Base-by-base conservation (phyloP, 1,140 invertebrate species). In the Notospermus geniculatus region DNA sequence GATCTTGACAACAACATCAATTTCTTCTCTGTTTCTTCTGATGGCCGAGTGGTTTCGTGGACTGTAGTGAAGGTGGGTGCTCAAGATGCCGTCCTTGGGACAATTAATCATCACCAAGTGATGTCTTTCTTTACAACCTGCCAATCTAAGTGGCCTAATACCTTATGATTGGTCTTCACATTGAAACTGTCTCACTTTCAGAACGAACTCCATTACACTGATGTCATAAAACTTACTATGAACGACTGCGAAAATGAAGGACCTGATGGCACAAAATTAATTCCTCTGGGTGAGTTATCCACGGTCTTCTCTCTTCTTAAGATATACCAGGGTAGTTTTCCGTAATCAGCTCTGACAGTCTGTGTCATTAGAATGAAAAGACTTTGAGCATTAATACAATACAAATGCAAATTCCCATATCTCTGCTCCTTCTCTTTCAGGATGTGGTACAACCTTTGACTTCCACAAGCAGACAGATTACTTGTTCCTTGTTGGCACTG, bases 401-500 rank as follows among this genome's bases (percentile, higher is more conserved):
- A 46, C 43, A 46, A 9, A 1, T 46, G 43, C 4, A 46, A 46
- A 23, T n/a, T n/a, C n/a, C n/a, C n/a, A n/a, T n/a, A n/a, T 54
- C 32, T 66, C 15, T 52, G 11, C 36, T 15, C 15, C 43, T 50
- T 55, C 19, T 19, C 15, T 64, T 55, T 9, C 62, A 92, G 91
- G 87, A 65, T 91, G 90, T 78, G 92, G 92, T 17, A 91, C 90
- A 60, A 90, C 90, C 59, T 86, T 97, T 67, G 88, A 89, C 54
- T 94, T 96, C 80, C 91, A 96, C 82, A 91, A 90, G 1, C 84
- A 86, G 30, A 87, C 91, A 65, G 79, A 84, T 2, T 86, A 89
- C 61, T 86, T 94, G 55, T 95, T 92, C 78, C 80, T 96, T 43
- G 90, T 96, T 32, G 93, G 94, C 25, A 95, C 93, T 0, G 93